These are phyloP conservation scores for Prunella strophiata DNA, from an alignment of 2,797 vertebrate species.

Conservation along the genomic window DNA sequence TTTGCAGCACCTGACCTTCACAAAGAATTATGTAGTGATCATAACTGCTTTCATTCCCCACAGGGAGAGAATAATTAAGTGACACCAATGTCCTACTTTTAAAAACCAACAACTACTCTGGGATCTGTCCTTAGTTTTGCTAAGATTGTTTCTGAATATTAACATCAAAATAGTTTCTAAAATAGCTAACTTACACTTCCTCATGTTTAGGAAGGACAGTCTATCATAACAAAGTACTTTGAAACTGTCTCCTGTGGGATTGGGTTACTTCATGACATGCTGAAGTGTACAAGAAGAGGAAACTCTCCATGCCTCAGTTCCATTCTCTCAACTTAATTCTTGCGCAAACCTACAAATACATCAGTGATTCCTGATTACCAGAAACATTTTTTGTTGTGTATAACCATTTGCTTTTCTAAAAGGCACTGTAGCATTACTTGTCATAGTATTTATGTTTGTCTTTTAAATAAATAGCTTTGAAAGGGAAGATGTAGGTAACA, in stretches of 20 bases:
- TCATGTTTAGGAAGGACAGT: not conserved
- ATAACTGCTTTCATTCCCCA: not conserved
- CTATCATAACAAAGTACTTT: not conserved
- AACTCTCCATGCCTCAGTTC: fast-evolving
- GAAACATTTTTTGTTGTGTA: not conserved
- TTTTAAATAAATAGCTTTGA: not conserved
- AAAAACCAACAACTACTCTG: not conserved
- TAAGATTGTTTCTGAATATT: not conserved
- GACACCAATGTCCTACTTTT: not conserved
- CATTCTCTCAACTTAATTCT: not conserved
- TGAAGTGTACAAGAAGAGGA: not conserved
- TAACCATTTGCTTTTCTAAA: not conserved
- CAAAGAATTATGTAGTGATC: not conserved
- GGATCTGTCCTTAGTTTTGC: not conserved
- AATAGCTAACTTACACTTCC: not conserved
- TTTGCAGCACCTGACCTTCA: not conserved
- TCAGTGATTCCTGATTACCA: not conserved
- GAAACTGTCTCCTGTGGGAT: not conserved
- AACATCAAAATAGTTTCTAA: not conserved
- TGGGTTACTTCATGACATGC: not conserved
- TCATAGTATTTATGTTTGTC: not conserved
- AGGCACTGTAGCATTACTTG: not conserved
- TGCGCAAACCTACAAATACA: not conserved
- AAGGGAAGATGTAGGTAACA: not conserved
- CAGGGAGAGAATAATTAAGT: not conserved